These are phyloP conservation scores for Hybognathus amarus DNA, from an alignment of 2,797 vertebrate species.

Conservation along the genomic window DNA sequence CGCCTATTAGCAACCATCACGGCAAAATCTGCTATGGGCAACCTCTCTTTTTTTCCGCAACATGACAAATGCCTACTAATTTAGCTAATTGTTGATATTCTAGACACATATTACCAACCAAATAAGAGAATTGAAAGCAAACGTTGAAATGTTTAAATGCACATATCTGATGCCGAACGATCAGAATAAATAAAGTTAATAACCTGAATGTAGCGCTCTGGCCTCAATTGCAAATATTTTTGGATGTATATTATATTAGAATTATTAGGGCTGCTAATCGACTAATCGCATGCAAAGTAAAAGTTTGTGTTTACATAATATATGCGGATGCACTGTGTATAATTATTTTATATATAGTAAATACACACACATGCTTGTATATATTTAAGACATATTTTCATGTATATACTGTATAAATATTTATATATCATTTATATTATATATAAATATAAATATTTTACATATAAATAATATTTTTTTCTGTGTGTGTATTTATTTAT, in stretches of 20 bases:
- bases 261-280: too few relatives aligned
- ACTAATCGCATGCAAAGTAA: too few relatives aligned
- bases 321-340: too few relatives aligned
- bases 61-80: background rate
- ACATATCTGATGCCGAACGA: background rate
- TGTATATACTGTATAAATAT: too few relatives aligned
- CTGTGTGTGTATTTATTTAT: too few relatives aligned
- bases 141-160: background rate
- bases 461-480: too few relatives aligned
- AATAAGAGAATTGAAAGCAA: background rate
- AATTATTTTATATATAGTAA: too few relatives aligned
- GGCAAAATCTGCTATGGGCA: background rate
- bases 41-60: background rate
- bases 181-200: background rate
- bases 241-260: background rate
- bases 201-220: background rate
- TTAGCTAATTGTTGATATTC: background rate
- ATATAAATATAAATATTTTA: too few relatives aligned
- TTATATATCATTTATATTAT: too few relatives aligned
- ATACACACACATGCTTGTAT: too few relatives aligned
- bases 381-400: too few relatives aligned
- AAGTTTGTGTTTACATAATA: too few relatives aligned
- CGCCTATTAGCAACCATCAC: background rate
- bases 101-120: background rate
- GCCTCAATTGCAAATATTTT: background rate